Percentiles rank a stretch among this genome's conserved stretches.
phyloP scores from a whole-genome alignment of 2,888 invertebrate genomes.

The Polydesmus complanatus region DNA sequence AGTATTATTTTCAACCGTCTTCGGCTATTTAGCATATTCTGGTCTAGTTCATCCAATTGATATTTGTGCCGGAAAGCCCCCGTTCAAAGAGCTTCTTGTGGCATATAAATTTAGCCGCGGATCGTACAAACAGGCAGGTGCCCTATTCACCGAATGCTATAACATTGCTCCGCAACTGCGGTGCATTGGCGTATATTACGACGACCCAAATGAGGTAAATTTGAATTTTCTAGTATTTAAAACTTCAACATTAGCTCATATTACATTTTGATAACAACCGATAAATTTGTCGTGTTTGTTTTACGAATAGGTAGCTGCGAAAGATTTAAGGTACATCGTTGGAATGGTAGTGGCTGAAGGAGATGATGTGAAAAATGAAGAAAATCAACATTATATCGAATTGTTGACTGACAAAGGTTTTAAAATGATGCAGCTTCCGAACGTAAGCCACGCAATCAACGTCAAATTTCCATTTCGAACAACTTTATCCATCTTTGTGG shows the following conservation, averaged over 20 bases:
- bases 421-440: conserved; percentile 31
- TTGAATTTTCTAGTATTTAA: no score
- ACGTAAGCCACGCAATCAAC: conserved; percentile 32
- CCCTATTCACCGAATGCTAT: conserved; percentile 32
- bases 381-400: conserved; percentile 21
- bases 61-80: conserved; percentile 32
- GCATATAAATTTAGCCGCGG: conserved; percentile 35
- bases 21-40: conserved; percentile 27
- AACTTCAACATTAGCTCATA: no score
- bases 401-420: conserved; percentile 30
- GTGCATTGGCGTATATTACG: conserved; percentile 35
- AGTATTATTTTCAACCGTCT: no score
- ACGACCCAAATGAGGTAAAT: conserved; percentile 33
- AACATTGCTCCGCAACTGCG: conserved; percentile 29
- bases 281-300: background rate
- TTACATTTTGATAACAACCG: no score
- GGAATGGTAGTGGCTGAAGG: conserved; percentile 30
- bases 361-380: conserved; percentile 21
- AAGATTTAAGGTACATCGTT: conserved; percentile 32
- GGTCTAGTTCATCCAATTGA: conserved; percentile 29
- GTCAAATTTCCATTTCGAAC: conserved; percentile 34
- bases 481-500: conserved; percentile 34
- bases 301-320: conserved; percentile 26
- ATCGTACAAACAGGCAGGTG: conserved; percentile 33
- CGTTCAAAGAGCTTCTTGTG: conserved; percentile 27